Evolutionary conservation across 2,888 invertebrate species (phyloP), one percentile per base, ranked within the genome.

Genomic region (Chalcis sispes): DNA sequence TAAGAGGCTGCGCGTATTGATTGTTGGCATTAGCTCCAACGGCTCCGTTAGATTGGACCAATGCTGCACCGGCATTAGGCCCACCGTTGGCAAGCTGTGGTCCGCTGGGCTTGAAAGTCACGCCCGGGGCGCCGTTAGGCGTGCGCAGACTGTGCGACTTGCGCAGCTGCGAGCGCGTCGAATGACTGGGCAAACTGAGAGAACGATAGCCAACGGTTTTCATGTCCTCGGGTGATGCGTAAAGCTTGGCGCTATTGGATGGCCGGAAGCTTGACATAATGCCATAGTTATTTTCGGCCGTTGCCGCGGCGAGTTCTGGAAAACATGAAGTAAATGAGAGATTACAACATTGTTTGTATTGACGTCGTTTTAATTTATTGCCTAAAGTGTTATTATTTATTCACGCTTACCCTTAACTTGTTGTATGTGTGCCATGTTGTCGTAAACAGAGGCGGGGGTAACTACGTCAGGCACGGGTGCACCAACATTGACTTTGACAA

Each of bases 261-360:
- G 98, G 98, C 82, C 96, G 94, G 90, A 98, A 98, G 84, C 96
- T 96, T 67, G 96, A 97, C 89, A 94, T 94, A 66, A 95, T 92
- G 52, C 91, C 91, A 70, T 90, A 89, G 46, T 90, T 89, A 54
- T 89, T 89, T 54, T 88, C 88, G 3, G 84, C 82, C 7, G 88
- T 84, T 0, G 88, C 87, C 25, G 88, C 88, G 18, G 88, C 88
- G 48, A 88, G 78, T 80, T 91, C 91, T 79, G 86, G 82, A 75
- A 20, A 3, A n/a, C 18, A 5, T 32, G 32, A 32, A 5, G 8
- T 32, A 32, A 32, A 32, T 3, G 32, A 32, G 3, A 5, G 8
- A 8, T 3, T 32, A 8, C 8, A 8, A 5, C 8, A 3, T 32
- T 32, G 3, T 32, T 32, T 5, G 32, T 3, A 32, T 32, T 32